phyloP scores from a whole-genome alignment of 2,113 vertebrate species.

The Thinocorus orbignyianus region DNA sequence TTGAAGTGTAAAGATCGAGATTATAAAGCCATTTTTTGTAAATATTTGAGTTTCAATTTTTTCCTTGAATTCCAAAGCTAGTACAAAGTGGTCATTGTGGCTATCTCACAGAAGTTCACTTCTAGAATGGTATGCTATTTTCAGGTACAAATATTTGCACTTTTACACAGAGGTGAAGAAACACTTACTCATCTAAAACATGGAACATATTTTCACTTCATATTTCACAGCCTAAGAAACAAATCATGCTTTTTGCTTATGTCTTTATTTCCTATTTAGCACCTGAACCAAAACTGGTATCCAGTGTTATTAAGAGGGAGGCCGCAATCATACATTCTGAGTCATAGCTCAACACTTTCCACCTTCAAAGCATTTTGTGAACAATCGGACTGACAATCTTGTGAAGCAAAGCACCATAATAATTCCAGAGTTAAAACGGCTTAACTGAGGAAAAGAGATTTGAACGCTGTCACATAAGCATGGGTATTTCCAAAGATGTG shows the following conservation, averaged over 20 bases:
- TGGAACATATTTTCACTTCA: not conserved
- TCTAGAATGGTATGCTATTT: not conserved
- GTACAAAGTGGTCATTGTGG: not conserved
- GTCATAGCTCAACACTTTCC: slow-evolving; percentile 9
- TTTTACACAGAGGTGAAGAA: not conserved
- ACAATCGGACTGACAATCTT: not conserved
- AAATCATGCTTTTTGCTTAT: not conserved
- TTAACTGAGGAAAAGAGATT: slow-evolving; percentile 17
- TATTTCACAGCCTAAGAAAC: not conserved
- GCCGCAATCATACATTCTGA: not conserved
- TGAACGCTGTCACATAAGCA: not conserved
- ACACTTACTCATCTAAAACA: not conserved
- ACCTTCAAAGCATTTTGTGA: slow-evolving; percentile 29
- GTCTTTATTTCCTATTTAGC: not conserved
- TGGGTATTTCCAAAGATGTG: not conserved
- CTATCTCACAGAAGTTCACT: not conserved
- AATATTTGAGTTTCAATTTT: not conserved
- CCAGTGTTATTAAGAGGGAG: not conserved
- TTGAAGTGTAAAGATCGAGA: not conserved
- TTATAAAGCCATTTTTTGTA: not conserved
- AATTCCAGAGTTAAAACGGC: slow-evolving; percentile 13
- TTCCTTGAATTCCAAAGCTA: not conserved
- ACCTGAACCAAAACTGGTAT: not conserved
- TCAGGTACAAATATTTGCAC: not conserved
- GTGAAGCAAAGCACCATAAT: not conserved